Percentiles rank a stretch among this genome's conserved stretches.
Evolutionary conservation across 2,113 vertebrate genomes (phyloP).

Genomic region (Thymallus thymallus): DNA sequence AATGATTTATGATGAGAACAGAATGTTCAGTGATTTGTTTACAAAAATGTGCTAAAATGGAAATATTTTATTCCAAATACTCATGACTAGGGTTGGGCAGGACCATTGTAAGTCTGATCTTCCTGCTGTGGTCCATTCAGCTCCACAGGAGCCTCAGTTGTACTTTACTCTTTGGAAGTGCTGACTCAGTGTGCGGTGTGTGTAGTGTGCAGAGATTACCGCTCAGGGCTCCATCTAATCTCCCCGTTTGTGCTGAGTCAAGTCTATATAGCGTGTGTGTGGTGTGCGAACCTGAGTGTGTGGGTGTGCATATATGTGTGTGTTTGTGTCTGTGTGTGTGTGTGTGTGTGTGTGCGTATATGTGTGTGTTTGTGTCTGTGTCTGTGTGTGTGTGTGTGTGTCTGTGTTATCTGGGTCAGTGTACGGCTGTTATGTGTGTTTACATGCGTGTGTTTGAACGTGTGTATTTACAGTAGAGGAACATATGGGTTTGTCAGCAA

Average conservation of each 20-base stretch:
- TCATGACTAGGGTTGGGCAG: no score
- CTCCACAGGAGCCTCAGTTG: conserved; percentile 44
- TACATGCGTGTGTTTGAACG: neutral
- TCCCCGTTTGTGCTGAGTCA: neutral
- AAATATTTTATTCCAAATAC: no score
- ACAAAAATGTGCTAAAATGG: no score
- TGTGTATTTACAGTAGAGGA: neutral
- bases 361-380: neutral
- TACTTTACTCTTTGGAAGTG: conserved; percentile 2
- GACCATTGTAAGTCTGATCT: neutral
- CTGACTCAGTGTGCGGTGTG: neutral
- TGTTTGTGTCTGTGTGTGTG: neutral
- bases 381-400: neutral
- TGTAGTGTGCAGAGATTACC: neutral
- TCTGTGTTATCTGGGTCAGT: neutral
- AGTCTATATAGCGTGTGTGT: neutral
- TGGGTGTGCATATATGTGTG: neutral
- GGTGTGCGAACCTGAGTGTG: conserved; percentile 6
- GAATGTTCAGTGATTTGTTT: no score
- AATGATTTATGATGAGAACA: no score
- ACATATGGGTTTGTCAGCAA: neutral
- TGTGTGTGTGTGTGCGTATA: neutral
- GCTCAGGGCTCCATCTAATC: neutral
- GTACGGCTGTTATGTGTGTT: neutral
- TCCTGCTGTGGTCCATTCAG: conserved; percentile 48